A percentile compares a stretch with the other conserved stretches of the same genome.
These are phyloP conservation scores for Tauraco hartlaubi DNA, from an alignment of 2,797 vertebrate genomes.

Conservation along the genomic window DNA sequence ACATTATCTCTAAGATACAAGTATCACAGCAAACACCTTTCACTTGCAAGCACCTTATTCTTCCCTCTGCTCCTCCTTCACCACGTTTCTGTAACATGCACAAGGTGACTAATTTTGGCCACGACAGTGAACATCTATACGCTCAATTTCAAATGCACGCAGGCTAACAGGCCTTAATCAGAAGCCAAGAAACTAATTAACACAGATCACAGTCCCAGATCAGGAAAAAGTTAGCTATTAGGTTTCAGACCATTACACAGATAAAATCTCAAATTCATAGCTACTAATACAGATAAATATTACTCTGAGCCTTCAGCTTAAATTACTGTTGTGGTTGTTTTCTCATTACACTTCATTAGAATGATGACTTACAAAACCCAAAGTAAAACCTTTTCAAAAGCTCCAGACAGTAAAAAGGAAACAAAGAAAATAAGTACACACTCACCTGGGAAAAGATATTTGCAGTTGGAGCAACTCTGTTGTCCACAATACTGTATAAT, in stretches of 20 bases:
- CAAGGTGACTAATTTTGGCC: background rate
- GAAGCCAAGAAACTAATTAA: background rate
- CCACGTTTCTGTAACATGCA: background rate
- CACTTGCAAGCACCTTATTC: background rate
- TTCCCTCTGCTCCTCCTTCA: background rate
- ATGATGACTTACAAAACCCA: background rate
- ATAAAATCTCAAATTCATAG: background rate
- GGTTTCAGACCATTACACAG: background rate
- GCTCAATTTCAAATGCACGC: background rate
- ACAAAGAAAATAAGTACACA: background rate
- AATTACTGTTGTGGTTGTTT: background rate
- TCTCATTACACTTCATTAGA: background rate
- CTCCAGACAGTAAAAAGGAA: background rate
- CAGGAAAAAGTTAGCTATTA: background rate
- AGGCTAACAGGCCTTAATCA: background rate
- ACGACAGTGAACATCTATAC: background rate
- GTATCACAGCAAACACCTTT: background rate
- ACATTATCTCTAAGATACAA: background rate
- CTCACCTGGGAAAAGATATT: constrained; percentile 97
- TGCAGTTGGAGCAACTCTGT: constrained; percentile 92
- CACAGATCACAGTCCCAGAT: background rate
- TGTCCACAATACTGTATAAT: constrained; percentile 97
- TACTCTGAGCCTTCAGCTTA: background rate
- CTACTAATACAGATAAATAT: background rate
- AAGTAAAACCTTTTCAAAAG: background rate